phyloP scores from a whole-genome alignment of 2,113 vertebrate genomes.

The Etheostoma spectabile region DNA sequence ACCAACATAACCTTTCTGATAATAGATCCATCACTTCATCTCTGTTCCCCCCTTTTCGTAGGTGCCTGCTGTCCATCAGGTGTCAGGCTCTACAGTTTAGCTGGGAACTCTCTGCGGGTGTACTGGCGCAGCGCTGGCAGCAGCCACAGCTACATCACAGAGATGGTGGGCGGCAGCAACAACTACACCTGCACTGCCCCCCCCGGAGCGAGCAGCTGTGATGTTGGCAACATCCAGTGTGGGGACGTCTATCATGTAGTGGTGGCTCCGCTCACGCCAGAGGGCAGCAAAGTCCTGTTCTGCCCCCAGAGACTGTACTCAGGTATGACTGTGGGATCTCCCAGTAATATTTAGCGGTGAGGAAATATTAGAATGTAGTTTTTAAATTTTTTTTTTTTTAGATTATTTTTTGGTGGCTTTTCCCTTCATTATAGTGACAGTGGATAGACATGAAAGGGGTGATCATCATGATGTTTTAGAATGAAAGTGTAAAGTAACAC shows the following conservation, averaged over 20 bases:
- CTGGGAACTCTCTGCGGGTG: slow-evolving; percentile 85
- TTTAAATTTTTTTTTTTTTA: no score
- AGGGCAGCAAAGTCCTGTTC: slow-evolving; percentile 84
- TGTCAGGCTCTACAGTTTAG: slow-evolving; percentile 86
- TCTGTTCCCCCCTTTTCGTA: slow-evolving; percentile 50
- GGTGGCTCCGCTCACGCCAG: slow-evolving; percentile 85
- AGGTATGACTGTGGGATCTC: slow-evolving; percentile 80
- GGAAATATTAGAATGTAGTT: background rate
- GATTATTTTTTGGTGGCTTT: no score
- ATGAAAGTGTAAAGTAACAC: background rate
- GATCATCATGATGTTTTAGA: background rate
- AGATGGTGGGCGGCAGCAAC: slow-evolving; percentile 82
- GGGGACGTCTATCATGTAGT: slow-evolving; percentile 88
- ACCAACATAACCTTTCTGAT: background rate
- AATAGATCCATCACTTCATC: background rate
- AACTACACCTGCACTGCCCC: slow-evolving; percentile 87
- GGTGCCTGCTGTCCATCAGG: slow-evolving; percentile 92
- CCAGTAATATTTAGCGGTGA: background rate
- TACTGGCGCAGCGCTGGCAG: slow-evolving; percentile 84
- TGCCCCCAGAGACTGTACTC: slow-evolving; percentile 91
- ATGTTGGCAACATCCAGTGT: slow-evolving; percentile 85
- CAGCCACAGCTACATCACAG: slow-evolving; percentile 77
- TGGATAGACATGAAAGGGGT: no score
- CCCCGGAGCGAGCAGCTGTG: slow-evolving; percentile 85
- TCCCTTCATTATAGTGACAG: no score